These are phyloP conservation scores for Porites cylindrica DNA, from an alignment of 92 coral and sea anemone genomes.

Conservation along the genomic window DNA sequence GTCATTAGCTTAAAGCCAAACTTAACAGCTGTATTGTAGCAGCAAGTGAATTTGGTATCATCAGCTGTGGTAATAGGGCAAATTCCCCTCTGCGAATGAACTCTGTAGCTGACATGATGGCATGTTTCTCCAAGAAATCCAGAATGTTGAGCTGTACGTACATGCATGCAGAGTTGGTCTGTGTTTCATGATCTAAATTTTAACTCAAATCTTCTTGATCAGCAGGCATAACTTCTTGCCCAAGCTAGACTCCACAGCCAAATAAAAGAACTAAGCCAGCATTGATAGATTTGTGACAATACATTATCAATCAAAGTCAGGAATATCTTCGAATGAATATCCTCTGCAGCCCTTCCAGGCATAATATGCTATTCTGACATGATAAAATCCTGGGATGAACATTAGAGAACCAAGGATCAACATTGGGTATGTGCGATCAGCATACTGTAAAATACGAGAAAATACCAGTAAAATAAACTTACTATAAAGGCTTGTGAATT, in stretches of 20 bases:
- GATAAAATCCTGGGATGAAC: conserved; percentile 98
- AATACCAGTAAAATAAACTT: background rate
- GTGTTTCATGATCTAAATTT: background rate
- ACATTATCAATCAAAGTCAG: conserved; percentile 83
- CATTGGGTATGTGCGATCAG: conserved; percentile 93
- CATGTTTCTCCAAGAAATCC: background rate
- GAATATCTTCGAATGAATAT: conserved; percentile 94
- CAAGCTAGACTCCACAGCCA: background rate
- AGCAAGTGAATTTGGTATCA: too few species aligned
- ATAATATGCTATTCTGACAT: conserved; percentile 91
- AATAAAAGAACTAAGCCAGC: background rate
- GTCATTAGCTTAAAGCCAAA: too few species aligned
- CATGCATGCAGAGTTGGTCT: background rate
- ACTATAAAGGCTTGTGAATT: background rate
- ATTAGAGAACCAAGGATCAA: conserved; percentile 93
- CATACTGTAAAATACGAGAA: conserved; percentile 69
- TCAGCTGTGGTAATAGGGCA: too few species aligned
- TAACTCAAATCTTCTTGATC: too few species aligned
- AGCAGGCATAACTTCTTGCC: background rate
- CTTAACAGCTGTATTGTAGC: too few species aligned
- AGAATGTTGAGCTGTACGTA: too few species aligned
- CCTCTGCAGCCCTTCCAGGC: conserved; percentile 99
- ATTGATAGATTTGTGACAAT: background rate
- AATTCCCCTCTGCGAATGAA: too few species aligned
- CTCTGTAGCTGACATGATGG: background rate